Conservation (phyloP, 2,113 vertebrate species). For the Psittacus erithacus region DNA sequence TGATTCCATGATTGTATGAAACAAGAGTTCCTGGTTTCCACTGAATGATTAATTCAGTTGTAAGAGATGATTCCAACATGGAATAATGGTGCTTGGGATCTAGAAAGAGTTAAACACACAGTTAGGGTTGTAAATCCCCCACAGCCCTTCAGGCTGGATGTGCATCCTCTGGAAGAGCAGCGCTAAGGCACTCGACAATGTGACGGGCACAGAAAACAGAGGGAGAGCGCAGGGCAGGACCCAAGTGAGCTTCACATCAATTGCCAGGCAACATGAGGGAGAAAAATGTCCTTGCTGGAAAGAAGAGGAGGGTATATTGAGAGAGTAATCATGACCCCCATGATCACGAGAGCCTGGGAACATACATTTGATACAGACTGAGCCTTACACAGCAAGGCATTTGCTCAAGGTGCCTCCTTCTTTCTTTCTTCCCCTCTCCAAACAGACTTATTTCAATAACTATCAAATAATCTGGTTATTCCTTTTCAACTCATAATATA, state of each 20-base stretch:
- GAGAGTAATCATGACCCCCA: not conserved
- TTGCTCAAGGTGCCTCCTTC: not conserved
- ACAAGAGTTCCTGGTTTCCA: not conserved
- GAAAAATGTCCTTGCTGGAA: slow-evolving; percentile 13
- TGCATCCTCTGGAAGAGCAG: not conserved
- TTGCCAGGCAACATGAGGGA: not conserved
- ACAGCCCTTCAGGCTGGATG: not conserved
- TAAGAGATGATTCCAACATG: not conserved
- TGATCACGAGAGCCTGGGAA: slow-evolving; percentile 29
- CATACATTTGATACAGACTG: not conserved
- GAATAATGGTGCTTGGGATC: not conserved
- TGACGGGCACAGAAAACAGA: not conserved
- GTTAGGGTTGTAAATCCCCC: not conserved
- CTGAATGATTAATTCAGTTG: not conserved
- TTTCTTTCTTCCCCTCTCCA: not conserved
- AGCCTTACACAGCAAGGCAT: not conserved
- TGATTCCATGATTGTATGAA: not conserved
- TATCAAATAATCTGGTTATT: not conserved
- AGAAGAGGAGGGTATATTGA: slow-evolving; percentile 4
- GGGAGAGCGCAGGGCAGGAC: not conserved
- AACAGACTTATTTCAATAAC: not conserved
- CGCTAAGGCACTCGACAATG: not conserved
- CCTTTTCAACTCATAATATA: not conserved
- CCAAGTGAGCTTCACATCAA: not conserved
- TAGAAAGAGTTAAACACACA: not conserved